These are phyloP conservation scores for Diplogasteroides magnus DNA, from an alignment of 1,140 invertebrate genomes.

Conservation along the genomic window DNA sequence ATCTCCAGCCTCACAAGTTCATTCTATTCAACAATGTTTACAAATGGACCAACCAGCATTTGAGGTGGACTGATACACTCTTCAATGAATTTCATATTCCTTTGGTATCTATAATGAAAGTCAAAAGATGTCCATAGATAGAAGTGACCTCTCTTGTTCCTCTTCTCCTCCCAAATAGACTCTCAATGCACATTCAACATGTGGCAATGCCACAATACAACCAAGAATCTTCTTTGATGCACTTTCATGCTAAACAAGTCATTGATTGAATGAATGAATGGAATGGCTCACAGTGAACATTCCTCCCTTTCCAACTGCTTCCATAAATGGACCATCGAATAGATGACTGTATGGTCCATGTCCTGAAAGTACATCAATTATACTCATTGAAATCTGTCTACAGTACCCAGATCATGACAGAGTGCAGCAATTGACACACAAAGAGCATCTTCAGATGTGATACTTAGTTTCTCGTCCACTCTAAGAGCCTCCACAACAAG, in stretches of 20 bases:
- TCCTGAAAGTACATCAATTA: constrained; percentile 26
- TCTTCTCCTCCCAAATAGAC: not conserved
- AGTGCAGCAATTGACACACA: constrained; percentile 32
- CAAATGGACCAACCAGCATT: not conserved
- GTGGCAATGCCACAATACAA: not conserved
- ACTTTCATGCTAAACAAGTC: too few species aligned
- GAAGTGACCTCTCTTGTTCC: not conserved
- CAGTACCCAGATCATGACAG: constrained; percentile 30
- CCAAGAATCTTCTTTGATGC: not conserved
- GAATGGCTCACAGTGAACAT: not conserved
- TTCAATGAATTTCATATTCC: not conserved
- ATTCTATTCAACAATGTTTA: too few species aligned
- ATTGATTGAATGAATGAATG: constrained; percentile 1
- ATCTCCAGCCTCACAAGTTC: too few species aligned
- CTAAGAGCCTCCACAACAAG: not conserved
- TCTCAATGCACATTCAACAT: not conserved
- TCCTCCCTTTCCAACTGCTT: constrained; percentile 1
- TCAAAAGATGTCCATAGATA: not conserved
- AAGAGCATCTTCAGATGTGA: constrained; percentile 18
- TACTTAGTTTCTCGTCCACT: constrained; percentile 4
- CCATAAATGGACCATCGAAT: constrained; percentile 23
- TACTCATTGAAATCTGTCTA: not conserved
- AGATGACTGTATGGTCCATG: constrained; percentile 34
- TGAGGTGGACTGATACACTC: not conserved
- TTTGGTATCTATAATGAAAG: not conserved